Evolutionary conservation across 2,888 invertebrate species (phyloP), one percentile per base, ranked within the genome.

Genomic region (Chorisops tibialis): DNA sequence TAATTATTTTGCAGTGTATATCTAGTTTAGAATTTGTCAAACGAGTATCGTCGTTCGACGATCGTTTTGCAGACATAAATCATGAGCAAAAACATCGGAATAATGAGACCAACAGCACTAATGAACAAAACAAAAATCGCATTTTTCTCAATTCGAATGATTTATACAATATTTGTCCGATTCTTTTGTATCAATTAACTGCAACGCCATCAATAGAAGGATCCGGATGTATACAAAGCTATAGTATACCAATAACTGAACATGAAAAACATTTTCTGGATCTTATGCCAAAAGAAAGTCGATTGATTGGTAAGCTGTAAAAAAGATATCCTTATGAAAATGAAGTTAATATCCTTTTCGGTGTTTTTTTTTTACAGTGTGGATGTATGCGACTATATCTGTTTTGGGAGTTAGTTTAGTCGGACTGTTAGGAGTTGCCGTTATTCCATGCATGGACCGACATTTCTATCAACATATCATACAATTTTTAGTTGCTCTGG

Each of bases 401-500:
- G 92, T 96, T 68, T 76, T 91, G 6, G 82, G 91, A 22, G 94
- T 95, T 67, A 93, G 93, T 72, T 83, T 92, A 4, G 91, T 93
- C 70, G 96, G 96, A 9, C 79, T 96, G 43, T 79, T 93, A 12
- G 92, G 94, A 2, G 90, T 96, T 11, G 89, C 89, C 4, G 90
- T 95, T 6, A 93, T 96, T 71, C 96, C 96, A 0, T 86, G 93
- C 41, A 93, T 96, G 91, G 89, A 90, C 75, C 86, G 89, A 69
- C 83, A 84, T 14, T 92, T 91, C 75, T 96, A 95, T 75, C 90
- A 95, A 71, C 89, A 93, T 68, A 79, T 96, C 35, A 81, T 96
- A 58, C 95, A 96, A 77, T 95, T 94, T 77, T 81, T 96, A 65
- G 93, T 96, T 2, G 94, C 96, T 0, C 80, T 96, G 67, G 96